A percentile compares a stretch with the other conserved stretches of the same genome.
phyloP scores from a whole-genome alignment of 2,113 vertebrate genomes.

The Proterorhinus semilunaris region DNA sequence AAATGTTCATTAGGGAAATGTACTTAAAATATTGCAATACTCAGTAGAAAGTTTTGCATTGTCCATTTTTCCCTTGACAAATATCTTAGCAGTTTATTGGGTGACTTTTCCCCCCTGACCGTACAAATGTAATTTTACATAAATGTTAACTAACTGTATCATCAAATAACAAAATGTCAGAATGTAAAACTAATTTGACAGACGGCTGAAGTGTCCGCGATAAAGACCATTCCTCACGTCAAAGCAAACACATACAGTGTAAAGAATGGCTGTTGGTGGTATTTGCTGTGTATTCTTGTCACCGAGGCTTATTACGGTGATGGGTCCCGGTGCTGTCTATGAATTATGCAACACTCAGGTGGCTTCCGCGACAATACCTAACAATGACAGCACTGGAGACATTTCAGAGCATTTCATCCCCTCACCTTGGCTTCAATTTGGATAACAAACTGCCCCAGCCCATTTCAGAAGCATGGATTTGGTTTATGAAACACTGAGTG shows the following conservation, averaged over 20 bases:
- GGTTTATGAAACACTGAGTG: neutral
- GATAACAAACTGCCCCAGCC: slow-evolving; percentile 15
- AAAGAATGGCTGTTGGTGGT: slow-evolving; percentile 8
- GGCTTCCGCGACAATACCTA: slow-evolving; percentile 42
- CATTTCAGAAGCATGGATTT: neutral
- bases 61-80: neutral
- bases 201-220: neutral
- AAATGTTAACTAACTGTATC: neutral
- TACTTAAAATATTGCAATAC: no score
- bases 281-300: slow-evolving; percentile 43
- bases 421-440: slow-evolving; percentile 20
- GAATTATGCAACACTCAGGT: slow-evolving; percentile 63
- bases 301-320: slow-evolving; percentile 53
- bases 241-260: neutral
- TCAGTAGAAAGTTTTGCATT: no score
- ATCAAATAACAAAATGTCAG: neutral
- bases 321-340: slow-evolving; percentile 44
- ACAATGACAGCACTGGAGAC: slow-evolving; percentile 40
- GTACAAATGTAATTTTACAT: neutral
- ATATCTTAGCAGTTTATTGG: neutral
- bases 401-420: slow-evolving; percentile 40
- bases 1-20: no score
- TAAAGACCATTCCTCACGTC: neutral
- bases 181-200: neutral
- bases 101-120: neutral